phyloP scores from a whole-genome alignment of 2,113 vertebrate species.

The Odocoileus hemionus region DNA sequence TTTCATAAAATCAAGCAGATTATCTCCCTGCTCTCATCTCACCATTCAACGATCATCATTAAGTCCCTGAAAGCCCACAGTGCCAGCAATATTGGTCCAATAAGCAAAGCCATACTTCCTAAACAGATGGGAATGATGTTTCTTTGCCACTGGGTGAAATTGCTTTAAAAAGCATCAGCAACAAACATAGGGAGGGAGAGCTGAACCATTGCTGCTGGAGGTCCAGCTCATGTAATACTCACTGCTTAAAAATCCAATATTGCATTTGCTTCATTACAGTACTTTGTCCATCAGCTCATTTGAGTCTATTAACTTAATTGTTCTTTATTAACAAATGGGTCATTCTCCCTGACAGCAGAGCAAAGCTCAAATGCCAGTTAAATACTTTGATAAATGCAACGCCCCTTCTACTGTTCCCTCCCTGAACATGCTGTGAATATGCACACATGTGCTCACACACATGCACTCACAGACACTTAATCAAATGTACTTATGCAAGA shows the following conservation, averaged over 20 bases:
- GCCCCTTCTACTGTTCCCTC: background rate
- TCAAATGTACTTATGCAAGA: background rate
- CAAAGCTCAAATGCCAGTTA: conserved; percentile 74
- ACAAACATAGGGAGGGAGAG: background rate
- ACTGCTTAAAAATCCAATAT: conserved; percentile 71
- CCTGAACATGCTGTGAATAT: background rate
- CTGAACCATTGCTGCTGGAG: conserved; percentile 68
- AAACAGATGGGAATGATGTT: conserved; percentile 70
- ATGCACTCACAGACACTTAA: background rate
- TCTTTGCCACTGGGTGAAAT: conserved; percentile 67
- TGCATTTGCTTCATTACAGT: conserved; percentile 76
- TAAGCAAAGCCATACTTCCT: conserved; percentile 58
- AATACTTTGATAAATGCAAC: conserved; percentile 68
- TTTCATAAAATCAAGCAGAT: conserved; percentile 52
- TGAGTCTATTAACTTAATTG: conserved; percentile 84
- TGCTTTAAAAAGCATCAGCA: conserved; percentile 59
- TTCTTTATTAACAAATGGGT: conserved; percentile 82
- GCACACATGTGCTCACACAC: background rate
- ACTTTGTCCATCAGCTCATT: conserved; percentile 77
- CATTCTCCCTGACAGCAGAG: conserved; percentile 74
- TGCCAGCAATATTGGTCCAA: conserved; percentile 59
- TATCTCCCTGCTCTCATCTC: conserved; percentile 34
- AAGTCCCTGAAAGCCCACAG: conserved; percentile 42
- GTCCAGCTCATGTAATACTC: conserved; percentile 50
- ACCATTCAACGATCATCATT: conserved; percentile 37